These are phyloP conservation scores for Chiridota heheva DNA, from an alignment of 35 echinoderm and acorn worm species.

Conservation along the genomic window DNA sequence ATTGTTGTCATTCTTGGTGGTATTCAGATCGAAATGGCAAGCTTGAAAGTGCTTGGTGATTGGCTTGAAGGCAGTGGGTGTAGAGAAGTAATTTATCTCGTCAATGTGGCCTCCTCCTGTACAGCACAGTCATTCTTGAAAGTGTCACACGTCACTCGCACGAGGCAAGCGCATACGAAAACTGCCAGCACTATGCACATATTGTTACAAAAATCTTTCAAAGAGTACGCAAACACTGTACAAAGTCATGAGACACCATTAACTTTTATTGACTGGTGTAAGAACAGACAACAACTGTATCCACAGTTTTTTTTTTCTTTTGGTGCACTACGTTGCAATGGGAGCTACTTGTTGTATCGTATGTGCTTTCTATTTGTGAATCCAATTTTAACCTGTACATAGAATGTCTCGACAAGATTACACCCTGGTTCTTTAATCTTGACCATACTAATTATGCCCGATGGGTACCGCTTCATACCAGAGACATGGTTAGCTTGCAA, in stretches of 20 bases:
- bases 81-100: no score
- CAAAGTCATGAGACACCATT: no score
- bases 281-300: no score
- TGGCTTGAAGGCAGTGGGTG: no score
- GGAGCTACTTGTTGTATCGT: neutral
- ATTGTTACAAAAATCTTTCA: neutral
- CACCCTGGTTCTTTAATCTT: neutral
- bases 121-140: no score
- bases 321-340: neutral
- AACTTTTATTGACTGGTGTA: no score
- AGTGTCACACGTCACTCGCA: conserved; percentile 15
- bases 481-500: conserved; percentile 3
- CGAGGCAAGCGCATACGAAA: neutral
- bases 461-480: neutral
- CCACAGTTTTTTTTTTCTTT: no score
- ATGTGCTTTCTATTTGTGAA: neutral
- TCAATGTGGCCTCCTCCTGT: no score
- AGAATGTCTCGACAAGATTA: neutral
- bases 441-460: conserved; percentile 5
- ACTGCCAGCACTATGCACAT: neutral
- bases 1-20: no score
- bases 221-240: neutral
- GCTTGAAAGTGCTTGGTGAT: no score
- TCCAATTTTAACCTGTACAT: neutral
- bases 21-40: no score